Base-by-base conservation (phyloP, 2,797 vertebrate species). In the Gambelia wislizenii region DNA sequence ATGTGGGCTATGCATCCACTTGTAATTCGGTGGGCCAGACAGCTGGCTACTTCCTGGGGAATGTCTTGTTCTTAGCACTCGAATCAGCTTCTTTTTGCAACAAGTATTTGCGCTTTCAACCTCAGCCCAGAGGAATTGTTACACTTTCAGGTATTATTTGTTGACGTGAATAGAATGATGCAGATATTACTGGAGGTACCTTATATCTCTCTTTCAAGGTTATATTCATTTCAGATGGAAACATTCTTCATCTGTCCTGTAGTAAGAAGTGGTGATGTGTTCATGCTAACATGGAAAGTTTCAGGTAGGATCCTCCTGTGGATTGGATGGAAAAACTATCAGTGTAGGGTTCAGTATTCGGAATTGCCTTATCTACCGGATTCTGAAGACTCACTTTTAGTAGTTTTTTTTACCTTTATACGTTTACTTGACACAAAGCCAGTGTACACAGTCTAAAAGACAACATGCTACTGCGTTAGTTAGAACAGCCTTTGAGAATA, bases 11-110 rank as follows among this genome's bases (percentile, higher is more conserved):
- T 14, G 99, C 99, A 1, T 99, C 99, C 42, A 99, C 99, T 0
- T 99, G 99, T 95, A 99, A 99, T 96, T 99, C 99, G 0, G 99
- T 99, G 93, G 99, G 99, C 25, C 99, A 99, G 95, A 99, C 99
- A 0, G 98, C 99, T 0, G 99, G 99, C 4, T 99, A 99, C 95
- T 99, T 99, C 95, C 95, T 99, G 92, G 99, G 99, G 2, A 99
- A 99, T 30, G 99, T 99, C 64, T 97, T 99, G 59, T 99, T 99
- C 95, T 95, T 99, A 92, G 99, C 99, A 49, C 97, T 99, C 52
- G 99, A 99, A 96, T 99, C 99, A 1, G 93, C 98, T 3, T 98
- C 98, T 90, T 99, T 99, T 96, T 99, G 99, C 96, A 99, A 99
- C 98, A 99, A 98, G 91, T 99, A 99, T 94, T 97, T 99, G 95